Percentiles rank a stretch among this genome's conserved stretches.
Conservation (phyloP, 92 coral and sea anemone genomes). For the Heteractis magnifica region DNA sequence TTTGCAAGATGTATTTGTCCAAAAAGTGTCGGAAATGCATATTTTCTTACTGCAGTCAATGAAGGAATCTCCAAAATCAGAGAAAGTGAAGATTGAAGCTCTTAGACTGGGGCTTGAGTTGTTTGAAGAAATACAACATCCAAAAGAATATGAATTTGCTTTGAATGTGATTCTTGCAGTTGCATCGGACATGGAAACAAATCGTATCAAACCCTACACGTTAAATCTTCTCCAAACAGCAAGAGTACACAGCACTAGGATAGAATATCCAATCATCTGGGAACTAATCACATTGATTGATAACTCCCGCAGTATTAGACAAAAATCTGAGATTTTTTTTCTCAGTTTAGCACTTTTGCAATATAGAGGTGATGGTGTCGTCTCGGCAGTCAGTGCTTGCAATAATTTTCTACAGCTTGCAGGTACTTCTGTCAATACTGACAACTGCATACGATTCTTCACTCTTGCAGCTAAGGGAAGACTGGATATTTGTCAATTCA, state of each 20-base stretch:
- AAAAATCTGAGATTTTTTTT: background rate
- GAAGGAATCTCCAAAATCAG: background rate
- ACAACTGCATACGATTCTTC: background rate
- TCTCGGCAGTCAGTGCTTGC: background rate
- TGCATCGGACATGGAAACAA: background rate
- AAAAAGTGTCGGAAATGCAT: background rate
- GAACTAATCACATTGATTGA: background rate
- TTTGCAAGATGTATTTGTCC: background rate
- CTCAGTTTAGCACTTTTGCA: background rate
- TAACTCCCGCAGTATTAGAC: background rate
- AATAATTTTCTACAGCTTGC: background rate
- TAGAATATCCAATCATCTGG: background rate
- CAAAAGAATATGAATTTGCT: slow-evolving; percentile 1
- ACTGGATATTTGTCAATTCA: background rate
- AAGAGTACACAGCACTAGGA: background rate
- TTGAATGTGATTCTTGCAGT: background rate
- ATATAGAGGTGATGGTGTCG: background rate
- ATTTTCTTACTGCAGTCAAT: background rate
- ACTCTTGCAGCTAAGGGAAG: background rate
- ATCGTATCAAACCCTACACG: background rate
- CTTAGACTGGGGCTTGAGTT: background rate
- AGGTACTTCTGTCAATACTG: background rate
- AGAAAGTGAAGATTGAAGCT: background rate
- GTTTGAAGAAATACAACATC: background rate
- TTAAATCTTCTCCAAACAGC: background rate